phyloP scores from a whole-genome alignment of 2,888 invertebrate species.

The Pilophorus perplexus region DNA sequence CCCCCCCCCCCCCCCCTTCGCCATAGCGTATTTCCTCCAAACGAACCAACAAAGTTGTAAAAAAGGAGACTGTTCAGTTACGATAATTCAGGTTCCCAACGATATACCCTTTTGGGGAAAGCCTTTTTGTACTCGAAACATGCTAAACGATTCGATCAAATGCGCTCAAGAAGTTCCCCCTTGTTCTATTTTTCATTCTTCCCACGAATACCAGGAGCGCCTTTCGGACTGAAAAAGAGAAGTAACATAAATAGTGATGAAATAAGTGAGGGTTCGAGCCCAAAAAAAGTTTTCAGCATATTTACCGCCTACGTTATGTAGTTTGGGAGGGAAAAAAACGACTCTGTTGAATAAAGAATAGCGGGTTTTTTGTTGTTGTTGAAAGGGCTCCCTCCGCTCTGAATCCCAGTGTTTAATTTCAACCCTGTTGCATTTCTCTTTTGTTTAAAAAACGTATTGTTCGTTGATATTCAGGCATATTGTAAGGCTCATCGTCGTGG shows the following conservation, averaged over 20 bases:
- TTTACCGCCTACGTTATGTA: constrained; percentile 12
- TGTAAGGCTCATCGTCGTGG: no score
- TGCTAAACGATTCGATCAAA: constrained; percentile 35
- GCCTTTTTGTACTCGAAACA: constrained; percentile 18
- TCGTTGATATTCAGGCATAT: no score
- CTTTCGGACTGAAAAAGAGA: not conserved
- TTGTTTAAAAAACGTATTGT: no score
- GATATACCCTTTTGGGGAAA: constrained; percentile 4
- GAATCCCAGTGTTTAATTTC: not conserved
- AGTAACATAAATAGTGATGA: constrained; percentile 12
- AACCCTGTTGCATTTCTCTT: constrained; percentile 2
- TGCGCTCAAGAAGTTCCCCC: not conserved
- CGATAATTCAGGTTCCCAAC: constrained; percentile 18
- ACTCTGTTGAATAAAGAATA: constrained; percentile 16
- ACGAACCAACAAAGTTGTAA: not conserved
- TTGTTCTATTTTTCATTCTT: constrained; percentile 24
- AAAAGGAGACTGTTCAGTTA: not conserved
- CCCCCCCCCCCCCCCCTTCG: no score
- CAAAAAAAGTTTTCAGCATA: not conserved
- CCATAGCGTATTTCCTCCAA: no score
- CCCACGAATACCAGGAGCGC: not conserved
- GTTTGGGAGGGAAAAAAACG: constrained; percentile 10
- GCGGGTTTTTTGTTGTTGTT: constrained; percentile 12
- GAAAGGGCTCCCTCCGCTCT: constrained; percentile 8
- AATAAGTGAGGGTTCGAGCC: not conserved